A percentile compares a stretch with the other conserved stretches of the same genome.
Conservation (phyloP, 2,888 invertebrate species). For the Sinodicranocentrus sp. region DNA sequence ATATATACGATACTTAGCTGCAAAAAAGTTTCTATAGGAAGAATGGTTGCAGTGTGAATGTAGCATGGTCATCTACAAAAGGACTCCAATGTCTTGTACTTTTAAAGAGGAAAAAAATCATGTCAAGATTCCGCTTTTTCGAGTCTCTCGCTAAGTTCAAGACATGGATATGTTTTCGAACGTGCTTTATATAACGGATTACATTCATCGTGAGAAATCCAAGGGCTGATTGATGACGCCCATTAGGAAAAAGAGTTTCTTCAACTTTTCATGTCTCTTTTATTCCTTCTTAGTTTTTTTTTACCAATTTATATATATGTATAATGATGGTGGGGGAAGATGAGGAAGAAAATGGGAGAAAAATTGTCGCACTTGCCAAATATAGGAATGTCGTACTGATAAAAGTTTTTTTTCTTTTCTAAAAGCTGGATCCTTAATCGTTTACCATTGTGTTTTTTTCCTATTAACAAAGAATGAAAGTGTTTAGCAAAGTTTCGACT, state of each 20-base stretch:
- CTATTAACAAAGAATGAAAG: background rate
- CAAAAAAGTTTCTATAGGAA: too few relatives aligned
- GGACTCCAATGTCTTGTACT: background rate
- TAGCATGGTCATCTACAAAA: background rate
- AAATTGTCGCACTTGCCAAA: slow-evolving; percentile 26
- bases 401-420: background rate
- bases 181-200: slow-evolving; percentile 27
- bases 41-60: background rate
- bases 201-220: slow-evolving; percentile 29
- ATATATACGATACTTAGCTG: too few relatives aligned
- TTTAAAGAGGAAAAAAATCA: background rate
- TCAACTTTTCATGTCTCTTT: slow-evolving; percentile 20
- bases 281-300: background rate
- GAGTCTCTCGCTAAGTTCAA: background rate
- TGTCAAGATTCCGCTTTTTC: background rate
- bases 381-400: slow-evolving; percentile 16
- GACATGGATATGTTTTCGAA: slow-evolving; percentile 1
- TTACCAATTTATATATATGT: background rate
- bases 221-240: slow-evolving; percentile 58
- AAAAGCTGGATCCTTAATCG: background rate
- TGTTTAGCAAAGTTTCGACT: too few relatives aligned
- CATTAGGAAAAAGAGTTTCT: slow-evolving; percentile 56
- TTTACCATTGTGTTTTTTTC: background rate
- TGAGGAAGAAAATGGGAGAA: background rate
- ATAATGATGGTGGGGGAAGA: too few relatives aligned